A percentile compares a stretch with the other conserved stretches of the same genome.
Conservation (phyloP, 23 tunicate genomes). For the Aplidium turbinatum region DNA sequence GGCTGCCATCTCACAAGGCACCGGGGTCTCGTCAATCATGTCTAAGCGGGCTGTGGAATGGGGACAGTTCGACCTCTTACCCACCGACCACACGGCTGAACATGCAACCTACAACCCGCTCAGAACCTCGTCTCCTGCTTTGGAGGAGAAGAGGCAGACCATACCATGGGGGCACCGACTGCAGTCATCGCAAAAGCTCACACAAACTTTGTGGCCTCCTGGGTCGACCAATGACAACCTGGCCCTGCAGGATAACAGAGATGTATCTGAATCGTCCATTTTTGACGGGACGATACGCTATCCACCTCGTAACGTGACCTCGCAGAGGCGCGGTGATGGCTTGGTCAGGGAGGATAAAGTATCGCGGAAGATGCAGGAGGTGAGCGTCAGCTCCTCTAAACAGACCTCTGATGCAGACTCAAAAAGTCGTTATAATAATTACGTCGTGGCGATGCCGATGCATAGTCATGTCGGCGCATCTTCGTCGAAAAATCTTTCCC, state of each 20-base stretch:
- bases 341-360: no score
- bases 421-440: no score
- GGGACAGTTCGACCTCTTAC: not conserved
- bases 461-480: not conserved
- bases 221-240: not conserved
- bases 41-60: not conserved
- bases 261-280: not conserved
- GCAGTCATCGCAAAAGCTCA: not conserved
- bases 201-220: no score
- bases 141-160: not conserved
- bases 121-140: not conserved
- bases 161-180: not conserved
- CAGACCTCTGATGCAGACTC: no score
- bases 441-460: conserved; percentile 28
- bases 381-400: no score
- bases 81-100: not conserved
- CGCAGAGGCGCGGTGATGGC: no score
- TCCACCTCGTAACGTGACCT: no score
- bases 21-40: not conserved
- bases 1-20: not conserved
- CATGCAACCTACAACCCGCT: not conserved
- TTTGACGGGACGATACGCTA: not conserved
- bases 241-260: not conserved
- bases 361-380: no score
- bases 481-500: not conserved